Base-by-base conservation (phyloP, 2,888 invertebrate species). In the Ectemnius lituratus region DNA sequence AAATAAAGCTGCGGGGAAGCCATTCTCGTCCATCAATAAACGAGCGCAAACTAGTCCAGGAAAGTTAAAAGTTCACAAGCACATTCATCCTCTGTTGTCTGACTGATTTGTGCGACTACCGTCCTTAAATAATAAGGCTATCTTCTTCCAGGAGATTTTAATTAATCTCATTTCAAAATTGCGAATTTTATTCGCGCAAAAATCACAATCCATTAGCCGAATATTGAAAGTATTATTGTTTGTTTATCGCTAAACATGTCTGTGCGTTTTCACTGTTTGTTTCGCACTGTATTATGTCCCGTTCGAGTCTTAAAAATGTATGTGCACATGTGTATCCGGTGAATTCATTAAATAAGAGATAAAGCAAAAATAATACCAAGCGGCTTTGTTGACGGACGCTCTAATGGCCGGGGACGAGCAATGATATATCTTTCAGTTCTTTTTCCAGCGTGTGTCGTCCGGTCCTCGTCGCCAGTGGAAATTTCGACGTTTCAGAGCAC, bases 321-420 rank as follows among this genome's bases (percentile, higher is more conserved):
- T 16, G 37, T 52, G 52, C 37, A 11, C 37, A 8, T 37, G 37
- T 52, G 57, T 60, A 57, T 56, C 63, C 13, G 61, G 46, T 47
- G 67, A 75, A 82, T 83, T 84, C 79, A 83, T 84, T 80, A 79
- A 78, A 68, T 70, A 63, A 46, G 72, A 75, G 76, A 76, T 78
- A 76, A 76, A 76, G 70, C 78, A 79, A 75, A 79, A 83, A 82
- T 81, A 77, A 80, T 84, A 64, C 68, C 63, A 45, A 67, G 63
- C 61, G 59, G 60, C 57, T 63, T 63, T 70, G 73, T 67, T 58
- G 64, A 62, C 62, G 69, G 71, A 37, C 49, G 67, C 67, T 75
- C 62, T 73, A 79, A 81, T 76, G 64, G 72, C 52, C 75, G 64
- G 52, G 52, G 49, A 75, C 60, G 73, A 64, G 62, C 60, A 65